Evolutionary conservation across 2,113 vertebrate genomes (phyloP).

Genomic region (Trichechus manatus): DNA sequence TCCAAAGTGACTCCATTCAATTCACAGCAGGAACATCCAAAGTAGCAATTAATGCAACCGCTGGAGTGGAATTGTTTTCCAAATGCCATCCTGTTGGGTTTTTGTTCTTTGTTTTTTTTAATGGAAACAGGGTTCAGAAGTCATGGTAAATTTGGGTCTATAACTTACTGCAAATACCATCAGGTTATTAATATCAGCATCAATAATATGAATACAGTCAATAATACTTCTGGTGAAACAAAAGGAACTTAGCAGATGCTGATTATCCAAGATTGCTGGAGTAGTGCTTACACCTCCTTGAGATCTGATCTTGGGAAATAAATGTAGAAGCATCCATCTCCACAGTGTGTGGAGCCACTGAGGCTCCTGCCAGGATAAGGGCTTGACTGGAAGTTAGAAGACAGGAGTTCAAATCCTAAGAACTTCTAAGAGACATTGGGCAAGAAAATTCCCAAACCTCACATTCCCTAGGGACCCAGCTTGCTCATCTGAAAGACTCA

Average conservation of each 20-base stretch:
- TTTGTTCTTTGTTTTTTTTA: slow-evolving; percentile 43
- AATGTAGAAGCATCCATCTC: neutral
- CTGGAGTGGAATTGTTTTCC: slow-evolving; percentile 75
- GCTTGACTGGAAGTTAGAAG: neutral
- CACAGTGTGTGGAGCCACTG: neutral
- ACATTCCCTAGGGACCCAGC: neutral
- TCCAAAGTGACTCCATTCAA: slow-evolving; percentile 78
- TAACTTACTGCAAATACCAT: slow-evolving; percentile 60
- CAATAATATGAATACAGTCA: neutral
- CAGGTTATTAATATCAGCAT: neutral
- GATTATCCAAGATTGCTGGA: neutral
- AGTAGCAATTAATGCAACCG: slow-evolving; percentile 83
- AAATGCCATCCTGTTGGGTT: slow-evolving; percentile 68
- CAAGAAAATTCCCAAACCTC: neutral
- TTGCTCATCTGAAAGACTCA: neutral
- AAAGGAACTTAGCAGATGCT: neutral
- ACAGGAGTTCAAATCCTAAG: neutral
- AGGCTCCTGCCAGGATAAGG: neutral
- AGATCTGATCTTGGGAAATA: slow-evolving; percentile 8
- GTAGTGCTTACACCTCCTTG: neutral
- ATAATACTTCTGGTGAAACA: slow-evolving; percentile 18
- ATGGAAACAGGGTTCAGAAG: slow-evolving; percentile 53
- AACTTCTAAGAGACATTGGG: neutral
- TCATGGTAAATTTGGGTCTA: slow-evolving; percentile 9
- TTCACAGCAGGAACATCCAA: slow-evolving; percentile 82